phyloP scores from a whole-genome alignment of 2,113 vertebrate genomes.

The Pipa parva region DNA sequence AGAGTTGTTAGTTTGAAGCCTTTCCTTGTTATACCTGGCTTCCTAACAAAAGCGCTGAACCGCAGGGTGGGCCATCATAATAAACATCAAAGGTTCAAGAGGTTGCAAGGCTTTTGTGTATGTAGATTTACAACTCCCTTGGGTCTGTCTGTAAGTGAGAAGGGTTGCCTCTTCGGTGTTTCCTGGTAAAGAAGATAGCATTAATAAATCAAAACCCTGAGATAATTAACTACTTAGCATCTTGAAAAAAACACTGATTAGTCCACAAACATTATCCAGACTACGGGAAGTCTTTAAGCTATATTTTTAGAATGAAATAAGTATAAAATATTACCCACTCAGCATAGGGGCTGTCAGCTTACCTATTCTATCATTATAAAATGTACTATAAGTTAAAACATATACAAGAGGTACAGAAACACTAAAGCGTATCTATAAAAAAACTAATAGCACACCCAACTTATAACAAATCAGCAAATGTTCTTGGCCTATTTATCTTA shows the following conservation, averaged over 20 bases:
- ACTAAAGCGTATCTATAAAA: too few relatives aligned
- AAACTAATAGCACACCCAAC: too few relatives aligned
- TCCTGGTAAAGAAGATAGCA: slow-evolving; percentile 70
- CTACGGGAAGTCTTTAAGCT: not conserved
- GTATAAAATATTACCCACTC: too few relatives aligned
- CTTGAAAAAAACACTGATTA: slow-evolving; percentile 44
- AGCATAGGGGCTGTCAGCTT: too few relatives aligned
- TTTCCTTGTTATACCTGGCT: slow-evolving; percentile 70
- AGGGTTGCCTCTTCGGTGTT: slow-evolving; percentile 65
- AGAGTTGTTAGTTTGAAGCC: slow-evolving; percentile 54
- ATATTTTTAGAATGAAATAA: too few relatives aligned
- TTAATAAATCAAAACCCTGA: slow-evolving; percentile 71
- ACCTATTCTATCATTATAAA: too few relatives aligned
- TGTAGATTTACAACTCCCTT: slow-evolving; percentile 71
- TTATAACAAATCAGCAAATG: too few relatives aligned
- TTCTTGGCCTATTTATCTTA: too few relatives aligned
- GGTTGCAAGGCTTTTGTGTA: slow-evolving; percentile 68
- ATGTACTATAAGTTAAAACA: too few relatives aligned
- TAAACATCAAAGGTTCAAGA: slow-evolving; percentile 71
- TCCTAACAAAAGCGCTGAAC: slow-evolving; percentile 64
- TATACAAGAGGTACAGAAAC: too few relatives aligned
- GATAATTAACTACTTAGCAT: slow-evolving; percentile 57
- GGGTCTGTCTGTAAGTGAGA: slow-evolving; percentile 66
- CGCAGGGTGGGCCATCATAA: slow-evolving; percentile 68
- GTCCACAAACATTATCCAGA: slow-evolving; percentile 3